Base-by-base conservation (phyloP, 2,888 invertebrate genomes). In the Stenchaetothrips biformis region DNA sequence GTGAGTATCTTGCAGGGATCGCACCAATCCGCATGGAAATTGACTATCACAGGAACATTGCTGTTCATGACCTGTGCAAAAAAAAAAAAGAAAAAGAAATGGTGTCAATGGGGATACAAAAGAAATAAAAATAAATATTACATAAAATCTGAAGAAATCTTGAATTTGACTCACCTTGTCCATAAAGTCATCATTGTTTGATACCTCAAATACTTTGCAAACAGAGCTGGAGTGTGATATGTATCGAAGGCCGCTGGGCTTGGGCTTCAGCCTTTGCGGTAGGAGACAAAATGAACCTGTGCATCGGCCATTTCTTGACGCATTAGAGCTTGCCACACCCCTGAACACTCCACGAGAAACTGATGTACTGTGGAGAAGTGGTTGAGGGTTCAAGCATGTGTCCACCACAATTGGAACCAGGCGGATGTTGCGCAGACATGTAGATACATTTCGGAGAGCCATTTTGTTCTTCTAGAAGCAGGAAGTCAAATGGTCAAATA, bases 1-100 rank as follows among this genome's bases (percentile, higher is more conserved):
- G 95, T 95, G 18, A 95, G 88, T 84, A 95, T 93, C 87, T 94
- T 94, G 86, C 95, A 95, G 0, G 95, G 95, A 86, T 95, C 95
- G 85, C 95, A 95, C 95, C 95, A 95, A 83, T 95, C 95, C 0
- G 95, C 95, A 85, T 95, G 95, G 85, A 95, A 95, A 86, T 95
- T 95, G 0, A 95, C 95, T 86, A 95, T 94, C n/a, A 95, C 95
- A 49, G 95, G 94, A 84, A 92, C 92, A 62, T 91, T 90, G 83
- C 93, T 94, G 86, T 95, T 94, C 91, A 95, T 93, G 79, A 95
- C 92, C 90, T 90, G 85, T 18, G 82, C 80, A 77, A 82, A 81
- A 13, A 84, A 82, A 82, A 83, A 80, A 74, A 59, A 81, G 27
- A 25, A 18, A 81, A 67, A 80, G 77, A 47, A 48, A n/a, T n/a